These are phyloP conservation scores for Whitmania pigra DNA, from an alignment of 1,140 invertebrate species.

Conservation along the genomic window DNA sequence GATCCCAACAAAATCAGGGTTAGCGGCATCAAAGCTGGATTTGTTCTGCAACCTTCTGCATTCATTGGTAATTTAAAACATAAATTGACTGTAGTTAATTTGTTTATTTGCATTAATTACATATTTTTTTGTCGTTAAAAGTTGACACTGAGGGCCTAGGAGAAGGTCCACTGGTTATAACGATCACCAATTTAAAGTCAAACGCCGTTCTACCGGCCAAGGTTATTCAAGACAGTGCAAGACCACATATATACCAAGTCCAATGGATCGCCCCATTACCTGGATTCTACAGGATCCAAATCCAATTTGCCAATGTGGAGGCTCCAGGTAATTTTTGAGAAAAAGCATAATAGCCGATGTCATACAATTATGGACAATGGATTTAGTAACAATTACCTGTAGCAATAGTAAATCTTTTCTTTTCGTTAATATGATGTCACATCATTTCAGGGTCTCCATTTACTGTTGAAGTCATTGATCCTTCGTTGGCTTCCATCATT, in stretches of 20 bases:
- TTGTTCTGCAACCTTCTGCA: slow-evolving; percentile 38
- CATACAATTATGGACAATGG: too few relatives aligned
- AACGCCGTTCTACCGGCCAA: slow-evolving; percentile 52
- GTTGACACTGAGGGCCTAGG: slow-evolving; percentile 34
- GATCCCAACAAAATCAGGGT: slow-evolving; percentile 37
- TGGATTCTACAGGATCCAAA: slow-evolving; percentile 81
- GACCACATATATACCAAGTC: slow-evolving; percentile 46
- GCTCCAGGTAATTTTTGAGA: slow-evolving; percentile 61
- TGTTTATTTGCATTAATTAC: slow-evolving; percentile 48
- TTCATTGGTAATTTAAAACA: slow-evolving; percentile 51
- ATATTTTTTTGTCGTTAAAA: slow-evolving; percentile 20
- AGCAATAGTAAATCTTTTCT: too few relatives aligned
- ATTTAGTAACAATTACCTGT: too few relatives aligned
- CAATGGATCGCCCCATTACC: slow-evolving; percentile 74
- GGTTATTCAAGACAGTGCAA: background rate
- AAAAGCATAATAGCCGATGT: too few relatives aligned
- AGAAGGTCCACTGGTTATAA: slow-evolving; percentile 45
- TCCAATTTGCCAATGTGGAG: slow-evolving; percentile 87
- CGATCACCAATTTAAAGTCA: slow-evolving; percentile 57
- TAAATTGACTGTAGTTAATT: slow-evolving; percentile 38
- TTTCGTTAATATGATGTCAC: background rate
- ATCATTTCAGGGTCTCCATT: slow-evolving; percentile 48
- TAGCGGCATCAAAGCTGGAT: slow-evolving; percentile 35
- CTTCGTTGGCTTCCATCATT: slow-evolving; percentile 44
- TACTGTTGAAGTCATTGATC: slow-evolving; percentile 45